phyloP scores from a whole-genome alignment of 2,888 invertebrate genomes.

The Andrena praecox region DNA sequence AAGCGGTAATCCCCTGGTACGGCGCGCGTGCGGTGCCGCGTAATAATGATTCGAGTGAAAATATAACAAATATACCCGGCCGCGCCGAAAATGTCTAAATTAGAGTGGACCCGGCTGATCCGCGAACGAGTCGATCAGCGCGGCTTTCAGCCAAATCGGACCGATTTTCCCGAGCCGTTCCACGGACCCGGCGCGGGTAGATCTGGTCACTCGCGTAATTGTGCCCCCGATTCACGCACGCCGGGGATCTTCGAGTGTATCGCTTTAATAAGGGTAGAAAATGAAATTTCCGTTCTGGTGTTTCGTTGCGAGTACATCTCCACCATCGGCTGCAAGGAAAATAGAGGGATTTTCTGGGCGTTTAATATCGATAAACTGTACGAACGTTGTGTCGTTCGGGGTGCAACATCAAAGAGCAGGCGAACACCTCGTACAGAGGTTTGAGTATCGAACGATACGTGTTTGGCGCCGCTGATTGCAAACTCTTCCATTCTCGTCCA shows the following conservation, averaged over 20 bases:
- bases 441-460: neutral
- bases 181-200: neutral
- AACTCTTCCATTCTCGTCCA: neutral
- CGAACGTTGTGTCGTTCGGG: no score
- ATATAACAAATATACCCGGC: conserved; percentile 74
- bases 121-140: conserved; percentile 67
- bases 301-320: no score
- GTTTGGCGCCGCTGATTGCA: neutral
- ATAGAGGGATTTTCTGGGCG: no score
- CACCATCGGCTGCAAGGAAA: no score
- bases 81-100: conserved; percentile 72
- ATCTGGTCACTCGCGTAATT: conserved; percentile 58
- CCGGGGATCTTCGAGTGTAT: conserved; percentile 36
- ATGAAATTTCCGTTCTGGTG: no score
- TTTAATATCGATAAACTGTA: no score
- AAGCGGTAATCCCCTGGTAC: conserved; percentile 77
- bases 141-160: conserved; percentile 62
- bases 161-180: conserved; percentile 50
- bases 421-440: neutral
- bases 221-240: conserved; percentile 50
- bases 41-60: conserved; percentile 79
- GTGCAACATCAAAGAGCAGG: neutral
- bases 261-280: conserved; percentile 28
- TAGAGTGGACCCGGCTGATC: conserved; percentile 71
- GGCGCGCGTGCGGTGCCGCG: conserved; percentile 68